These are phyloP conservation scores for Macroglossus sobrinus DNA, from an alignment of 2,113 vertebrate genomes.

Conservation along the genomic window DNA sequence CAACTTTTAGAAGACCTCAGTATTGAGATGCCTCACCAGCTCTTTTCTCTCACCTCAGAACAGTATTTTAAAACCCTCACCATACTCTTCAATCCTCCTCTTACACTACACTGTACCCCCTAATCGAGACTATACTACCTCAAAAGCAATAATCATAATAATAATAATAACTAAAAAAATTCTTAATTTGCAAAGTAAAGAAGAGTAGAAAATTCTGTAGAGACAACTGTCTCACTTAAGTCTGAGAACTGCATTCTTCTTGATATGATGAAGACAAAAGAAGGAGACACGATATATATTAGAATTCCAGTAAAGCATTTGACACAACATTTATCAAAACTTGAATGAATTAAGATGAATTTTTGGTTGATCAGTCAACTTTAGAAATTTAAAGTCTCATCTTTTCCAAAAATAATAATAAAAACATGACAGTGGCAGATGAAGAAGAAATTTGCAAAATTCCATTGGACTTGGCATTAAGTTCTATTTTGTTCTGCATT, in stretches of 20 bases:
- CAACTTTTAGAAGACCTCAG: neutral
- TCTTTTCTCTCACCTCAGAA: neutral
- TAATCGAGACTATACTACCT: neutral
- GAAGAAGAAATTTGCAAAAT: neutral
- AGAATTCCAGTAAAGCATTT: constrained; percentile 45
- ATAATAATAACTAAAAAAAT: neutral
- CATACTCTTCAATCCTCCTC: neutral
- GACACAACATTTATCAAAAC: constrained; percentile 53
- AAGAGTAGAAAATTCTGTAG: neutral
- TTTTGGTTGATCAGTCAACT: constrained; percentile 37
- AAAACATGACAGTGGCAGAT: constrained; percentile 16
- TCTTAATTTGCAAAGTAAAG: neutral
- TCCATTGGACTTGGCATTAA: neutral
- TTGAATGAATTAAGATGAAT: constrained; percentile 29
- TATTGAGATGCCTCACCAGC: neutral
- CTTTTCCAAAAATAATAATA: neutral
- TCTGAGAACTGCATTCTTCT: neutral
- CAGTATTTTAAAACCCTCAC: neutral
- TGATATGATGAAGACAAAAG: neutral
- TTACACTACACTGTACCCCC: neutral
- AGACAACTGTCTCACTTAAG: neutral
- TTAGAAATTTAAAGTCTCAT: constrained; percentile 44
- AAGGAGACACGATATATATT: neutral
- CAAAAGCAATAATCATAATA: neutral
- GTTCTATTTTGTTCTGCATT: neutral